These are phyloP conservation scores for Agrochola litura DNA, from an alignment of 2,888 invertebrate genomes.

Conservation along the genomic window DNA sequence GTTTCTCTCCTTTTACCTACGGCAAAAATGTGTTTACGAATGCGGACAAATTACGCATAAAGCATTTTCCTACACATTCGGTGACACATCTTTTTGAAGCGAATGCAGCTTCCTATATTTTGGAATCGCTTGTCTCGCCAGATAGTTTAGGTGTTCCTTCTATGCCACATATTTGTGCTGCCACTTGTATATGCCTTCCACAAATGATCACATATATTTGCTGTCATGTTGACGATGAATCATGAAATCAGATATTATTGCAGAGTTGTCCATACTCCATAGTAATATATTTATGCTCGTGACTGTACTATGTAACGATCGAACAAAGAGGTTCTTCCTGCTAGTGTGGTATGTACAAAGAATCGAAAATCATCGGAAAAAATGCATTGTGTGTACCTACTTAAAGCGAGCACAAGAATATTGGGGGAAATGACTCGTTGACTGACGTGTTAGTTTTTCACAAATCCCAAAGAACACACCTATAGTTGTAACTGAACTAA, in stretches of 20 bases:
- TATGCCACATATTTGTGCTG: too few relatives aligned
- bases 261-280: too few relatives aligned
- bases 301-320: not conserved
- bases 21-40: not conserved
- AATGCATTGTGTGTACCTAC: not conserved
- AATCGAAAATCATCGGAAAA: constrained; percentile 36
- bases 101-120: too few relatives aligned
- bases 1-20: not conserved
- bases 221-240: too few relatives aligned
- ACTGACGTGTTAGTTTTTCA: not conserved
- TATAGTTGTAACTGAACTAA: too few relatives aligned
- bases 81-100: not conserved
- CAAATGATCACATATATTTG: too few relatives aligned
- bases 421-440: not conserved
- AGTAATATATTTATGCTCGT: not conserved
- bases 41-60: not conserved
- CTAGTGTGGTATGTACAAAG: constrained; percentile 17
- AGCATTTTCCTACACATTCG: not conserved
- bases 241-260: too few relatives aligned
- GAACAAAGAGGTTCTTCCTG: constrained; percentile 34
- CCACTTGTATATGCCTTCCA: too few relatives aligned
- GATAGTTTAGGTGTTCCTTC: too few relatives aligned
- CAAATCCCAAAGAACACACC: not conserved
- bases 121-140: too few relatives aligned
- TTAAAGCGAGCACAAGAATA: not conserved